Evolutionary conservation across 2,888 invertebrate species (phyloP).

Genomic region (Julus scandinavius): DNA sequence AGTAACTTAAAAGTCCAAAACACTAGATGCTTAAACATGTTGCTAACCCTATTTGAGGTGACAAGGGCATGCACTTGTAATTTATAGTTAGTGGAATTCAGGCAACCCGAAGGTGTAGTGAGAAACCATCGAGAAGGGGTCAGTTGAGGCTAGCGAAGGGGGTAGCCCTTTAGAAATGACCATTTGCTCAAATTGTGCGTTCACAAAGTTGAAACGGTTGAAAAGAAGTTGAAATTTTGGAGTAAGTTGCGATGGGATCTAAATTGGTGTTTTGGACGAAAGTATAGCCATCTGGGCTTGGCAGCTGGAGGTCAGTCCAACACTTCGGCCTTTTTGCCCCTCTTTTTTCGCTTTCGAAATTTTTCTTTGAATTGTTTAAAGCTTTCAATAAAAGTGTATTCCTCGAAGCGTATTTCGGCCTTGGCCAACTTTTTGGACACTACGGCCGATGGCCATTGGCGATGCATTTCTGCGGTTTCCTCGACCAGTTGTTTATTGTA

Average conservation of each 20-base stretch:
- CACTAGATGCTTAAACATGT: too few relatives aligned
- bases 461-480: not conserved
- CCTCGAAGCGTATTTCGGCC: not conserved
- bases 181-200: slow-evolving; percentile 6
- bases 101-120: not conserved
- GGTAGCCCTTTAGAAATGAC: not conserved
- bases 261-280: not conserved
- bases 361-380: not conserved
- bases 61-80: too few relatives aligned
- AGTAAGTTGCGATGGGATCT: not conserved
- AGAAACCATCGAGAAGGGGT: not conserved
- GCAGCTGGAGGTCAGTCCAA: slow-evolving; percentile 1
- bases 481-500: not conserved
- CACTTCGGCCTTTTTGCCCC: not conserved
- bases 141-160: not conserved
- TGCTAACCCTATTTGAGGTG: too few relatives aligned
- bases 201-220: not conserved
- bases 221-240: not conserved
- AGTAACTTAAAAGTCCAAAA: too few relatives aligned
- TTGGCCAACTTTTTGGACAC: slow-evolving; percentile 6
- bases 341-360: not conserved
- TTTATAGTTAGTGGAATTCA: not conserved
- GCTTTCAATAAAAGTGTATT: slow-evolving; percentile 2
- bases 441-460: not conserved
- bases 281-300: slow-evolving; percentile 6